These are phyloP conservation scores for Eulithis prunata DNA, from an alignment of 2,888 invertebrate species.

Conservation along the genomic window DNA sequence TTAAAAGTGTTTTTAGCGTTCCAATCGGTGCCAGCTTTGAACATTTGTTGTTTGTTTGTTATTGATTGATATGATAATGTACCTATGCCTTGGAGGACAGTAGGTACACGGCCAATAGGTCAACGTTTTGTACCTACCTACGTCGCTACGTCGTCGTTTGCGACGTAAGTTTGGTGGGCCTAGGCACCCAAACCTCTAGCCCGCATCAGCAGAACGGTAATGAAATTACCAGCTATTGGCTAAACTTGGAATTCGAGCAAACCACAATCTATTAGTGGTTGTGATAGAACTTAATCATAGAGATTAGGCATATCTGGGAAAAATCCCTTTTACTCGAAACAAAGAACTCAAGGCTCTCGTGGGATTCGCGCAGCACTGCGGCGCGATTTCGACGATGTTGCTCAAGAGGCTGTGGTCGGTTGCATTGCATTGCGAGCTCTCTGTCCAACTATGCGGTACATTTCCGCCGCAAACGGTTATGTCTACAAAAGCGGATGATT, in stretches of 20 bases:
- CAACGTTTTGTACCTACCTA: too few relatives aligned
- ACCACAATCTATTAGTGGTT: slow-evolving; percentile 62
- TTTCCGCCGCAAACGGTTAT: slow-evolving; percentile 57
- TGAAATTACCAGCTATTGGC: slow-evolving; percentile 28
- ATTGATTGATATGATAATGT: too few relatives aligned
- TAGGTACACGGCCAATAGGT: too few relatives aligned
- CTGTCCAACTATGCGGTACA: slow-evolving; percentile 55
- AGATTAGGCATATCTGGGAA: slow-evolving; percentile 51
- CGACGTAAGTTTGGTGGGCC: too few relatives aligned
- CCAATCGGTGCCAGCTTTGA: too few relatives aligned
- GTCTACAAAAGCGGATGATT: slow-evolving; percentile 49
- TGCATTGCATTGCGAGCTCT: slow-evolving; percentile 52
- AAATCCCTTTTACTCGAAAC: slow-evolving; percentile 63
- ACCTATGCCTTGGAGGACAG: too few relatives aligned
- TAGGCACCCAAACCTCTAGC: too few relatives aligned
- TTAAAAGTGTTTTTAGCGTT: too few relatives aligned
- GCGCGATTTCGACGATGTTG: slow-evolving; percentile 44
- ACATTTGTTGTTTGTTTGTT: too few relatives aligned
- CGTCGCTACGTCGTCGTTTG: too few relatives aligned
- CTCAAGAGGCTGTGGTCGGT: slow-evolving; percentile 65
- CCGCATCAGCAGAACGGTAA: too few relatives aligned
- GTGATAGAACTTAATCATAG: slow-evolving; percentile 50
- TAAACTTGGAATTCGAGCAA: slow-evolving; percentile 49
- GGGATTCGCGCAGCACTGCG: slow-evolving; percentile 51
- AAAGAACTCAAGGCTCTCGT: slow-evolving; percentile 69